Conservation (phyloP, 2,888 invertebrate species). For the Xylocampa areola region DNA sequence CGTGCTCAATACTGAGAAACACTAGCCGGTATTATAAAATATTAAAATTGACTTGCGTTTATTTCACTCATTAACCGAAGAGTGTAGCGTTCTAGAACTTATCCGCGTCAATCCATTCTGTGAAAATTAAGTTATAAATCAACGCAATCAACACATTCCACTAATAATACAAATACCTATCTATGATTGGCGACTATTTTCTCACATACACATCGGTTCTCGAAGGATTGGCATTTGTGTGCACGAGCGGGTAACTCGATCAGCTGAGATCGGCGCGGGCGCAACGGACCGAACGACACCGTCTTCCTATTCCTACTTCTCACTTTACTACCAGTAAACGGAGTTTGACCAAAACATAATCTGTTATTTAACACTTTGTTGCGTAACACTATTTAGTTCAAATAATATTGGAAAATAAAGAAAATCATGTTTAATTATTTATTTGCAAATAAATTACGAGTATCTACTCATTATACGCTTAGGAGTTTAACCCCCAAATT, state of each 20-base stretch:
- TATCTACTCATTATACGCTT: too few species aligned
- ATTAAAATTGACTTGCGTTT: too few species aligned
- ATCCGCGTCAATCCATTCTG: slow-evolving; percentile 12
- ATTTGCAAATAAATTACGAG: too few species aligned
- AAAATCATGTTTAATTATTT: too few species aligned
- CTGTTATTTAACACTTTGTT: slow-evolving; percentile 73
- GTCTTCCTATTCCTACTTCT: slow-evolving; percentile 86
- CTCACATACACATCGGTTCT: slow-evolving; percentile 47
- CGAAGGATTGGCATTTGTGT: slow-evolving; percentile 63
- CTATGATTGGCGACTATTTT: slow-evolving; percentile 47
- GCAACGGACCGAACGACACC: slow-evolving; percentile 76
- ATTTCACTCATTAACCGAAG: too few species aligned
- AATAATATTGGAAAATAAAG: too few species aligned
- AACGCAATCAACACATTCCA: slow-evolving; percentile 26
- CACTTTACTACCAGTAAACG: slow-evolving; percentile 80
- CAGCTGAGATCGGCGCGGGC: slow-evolving; percentile 84
- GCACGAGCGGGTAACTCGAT: slow-evolving; percentile 74
- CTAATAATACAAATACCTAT: slow-evolving; percentile 12
- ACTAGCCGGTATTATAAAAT: too few species aligned
- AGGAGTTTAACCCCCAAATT: too few species aligned
- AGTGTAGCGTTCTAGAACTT: not conserved
- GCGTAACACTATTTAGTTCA: slow-evolving; percentile 55
- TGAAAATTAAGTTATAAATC: slow-evolving; percentile 27
- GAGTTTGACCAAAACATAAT: slow-evolving; percentile 78
- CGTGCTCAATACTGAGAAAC: too few species aligned